These are phyloP conservation scores for Plutomurus gul DNA, from an alignment of 1,140 invertebrate species.

Conservation along the genomic window DNA sequence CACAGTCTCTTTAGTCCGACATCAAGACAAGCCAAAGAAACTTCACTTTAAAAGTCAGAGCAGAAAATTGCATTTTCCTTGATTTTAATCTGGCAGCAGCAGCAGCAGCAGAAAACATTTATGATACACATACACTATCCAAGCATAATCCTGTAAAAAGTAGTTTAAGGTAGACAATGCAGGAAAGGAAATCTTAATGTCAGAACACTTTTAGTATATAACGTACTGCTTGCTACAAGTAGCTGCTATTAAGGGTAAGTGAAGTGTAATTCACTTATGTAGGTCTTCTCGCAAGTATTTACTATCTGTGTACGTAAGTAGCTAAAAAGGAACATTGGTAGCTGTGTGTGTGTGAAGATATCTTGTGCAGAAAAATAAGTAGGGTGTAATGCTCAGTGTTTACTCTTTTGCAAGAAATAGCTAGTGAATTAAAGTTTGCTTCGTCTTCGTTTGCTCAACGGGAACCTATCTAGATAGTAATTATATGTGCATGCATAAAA, in stretches of 20 bases:
- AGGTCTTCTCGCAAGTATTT: too few relatives aligned
- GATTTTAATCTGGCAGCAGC: background rate
- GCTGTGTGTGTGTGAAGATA: background rate
- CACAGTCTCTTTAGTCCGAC: slow-evolving; percentile 11
- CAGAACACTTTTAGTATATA: background rate
- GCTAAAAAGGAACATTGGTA: too few relatives aligned
- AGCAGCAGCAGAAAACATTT: background rate
- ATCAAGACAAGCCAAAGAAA: background rate
- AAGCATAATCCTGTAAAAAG: background rate
- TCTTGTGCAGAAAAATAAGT: slow-evolving; percentile 5
- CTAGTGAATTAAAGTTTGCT: background rate
- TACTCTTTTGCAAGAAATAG: background rate
- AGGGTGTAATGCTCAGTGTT: slow-evolving; percentile 12
- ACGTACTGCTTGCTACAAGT: background rate
- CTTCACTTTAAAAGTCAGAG: background rate
- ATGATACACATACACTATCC: background rate
- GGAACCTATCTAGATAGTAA: too few relatives aligned
- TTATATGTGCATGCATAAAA: too few relatives aligned
- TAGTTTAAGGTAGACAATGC: background rate
- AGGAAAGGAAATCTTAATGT: slow-evolving; percentile 14
- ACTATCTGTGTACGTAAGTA: too few relatives aligned
- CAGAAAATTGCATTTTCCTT: background rate
- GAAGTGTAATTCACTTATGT: too few relatives aligned
- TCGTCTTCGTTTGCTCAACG: slow-evolving; percentile 17
- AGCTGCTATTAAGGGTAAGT: background rate